Evolutionary conservation across 2,888 invertebrate genomes (phyloP).

Genomic region (Thyatira batis): DNA sequence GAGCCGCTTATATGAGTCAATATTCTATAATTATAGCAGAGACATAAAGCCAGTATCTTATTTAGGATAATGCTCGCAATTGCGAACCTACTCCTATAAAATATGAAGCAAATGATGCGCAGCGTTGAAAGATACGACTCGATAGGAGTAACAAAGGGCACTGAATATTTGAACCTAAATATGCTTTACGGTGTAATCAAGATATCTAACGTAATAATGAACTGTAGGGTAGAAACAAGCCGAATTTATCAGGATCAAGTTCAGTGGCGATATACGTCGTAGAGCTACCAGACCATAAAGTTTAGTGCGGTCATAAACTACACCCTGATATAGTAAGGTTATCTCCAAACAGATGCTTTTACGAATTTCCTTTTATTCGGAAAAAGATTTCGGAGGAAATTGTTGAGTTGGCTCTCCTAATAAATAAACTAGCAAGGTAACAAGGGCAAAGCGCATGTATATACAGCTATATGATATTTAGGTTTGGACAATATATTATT

Average conservation of each 20-base stretch:
- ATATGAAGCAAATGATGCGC: constrained; percentile 27
- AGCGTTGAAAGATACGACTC: constrained; percentile 31
- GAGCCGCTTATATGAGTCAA: constrained; percentile 23
- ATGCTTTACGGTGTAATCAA: neutral
- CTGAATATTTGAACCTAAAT: constrained; percentile 22
- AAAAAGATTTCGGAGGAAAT: neutral
- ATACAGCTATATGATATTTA: no score
- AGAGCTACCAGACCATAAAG: constrained; percentile 19
- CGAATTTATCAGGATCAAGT: constrained; percentile 24
- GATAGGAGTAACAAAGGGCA: constrained; percentile 30
- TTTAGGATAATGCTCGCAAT: constrained; percentile 13
- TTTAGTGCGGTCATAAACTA: constrained; percentile 31
- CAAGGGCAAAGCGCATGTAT: no score
- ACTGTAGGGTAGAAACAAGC: constrained; percentile 12
- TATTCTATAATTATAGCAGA: constrained; percentile 30
- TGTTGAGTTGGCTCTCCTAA: neutral
- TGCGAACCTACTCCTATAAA: constrained; percentile 31
- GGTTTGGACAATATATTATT: no score
- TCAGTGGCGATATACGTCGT: constrained; percentile 18
- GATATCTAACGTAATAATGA: neutral
- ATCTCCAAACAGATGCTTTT: constrained; percentile 31
- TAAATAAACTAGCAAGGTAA: no score
- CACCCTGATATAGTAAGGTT: constrained; percentile 41
- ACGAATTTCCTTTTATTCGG: constrained; percentile 23
- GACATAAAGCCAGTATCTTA: constrained; percentile 15